phyloP scores from a whole-genome alignment of 2,888 invertebrate genomes.

The Nematopogon swammerdamellus region DNA sequence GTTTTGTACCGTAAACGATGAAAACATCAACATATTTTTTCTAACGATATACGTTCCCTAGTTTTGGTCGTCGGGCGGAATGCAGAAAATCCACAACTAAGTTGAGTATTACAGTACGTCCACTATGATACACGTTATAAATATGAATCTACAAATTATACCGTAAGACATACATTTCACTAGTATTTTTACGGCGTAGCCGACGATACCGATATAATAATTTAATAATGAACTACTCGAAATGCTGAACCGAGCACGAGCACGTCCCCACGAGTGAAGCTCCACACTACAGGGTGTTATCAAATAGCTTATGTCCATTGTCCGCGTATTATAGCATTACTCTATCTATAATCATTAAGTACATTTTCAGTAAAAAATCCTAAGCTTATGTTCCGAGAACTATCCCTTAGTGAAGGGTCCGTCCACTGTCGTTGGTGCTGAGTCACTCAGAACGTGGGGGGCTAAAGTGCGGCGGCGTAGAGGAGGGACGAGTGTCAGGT shows the following conservation, averaged over 20 bases:
- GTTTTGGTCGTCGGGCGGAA: slow-evolving; percentile 58
- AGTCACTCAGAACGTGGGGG: slow-evolving; percentile 19
- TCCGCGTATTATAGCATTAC: neutral
- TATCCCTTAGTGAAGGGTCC: neutral
- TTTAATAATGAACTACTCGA: neutral
- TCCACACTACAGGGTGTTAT: too few species aligned
- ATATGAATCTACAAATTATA: neutral
- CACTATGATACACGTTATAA: slow-evolving; percentile 25
- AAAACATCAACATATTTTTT: slow-evolving; percentile 21
- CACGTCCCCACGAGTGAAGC: too few species aligned
- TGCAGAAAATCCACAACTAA: slow-evolving; percentile 58
- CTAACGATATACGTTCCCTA: slow-evolving; percentile 41
- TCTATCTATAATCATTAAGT: neutral
- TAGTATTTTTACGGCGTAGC: neutral
- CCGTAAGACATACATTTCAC: neutral
- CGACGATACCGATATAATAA: neutral
- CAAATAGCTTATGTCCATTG: neutral
- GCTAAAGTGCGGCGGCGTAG: neutral
- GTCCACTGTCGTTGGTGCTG: too few species aligned
- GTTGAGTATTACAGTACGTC: slow-evolving; percentile 44
- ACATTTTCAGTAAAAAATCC: neutral
- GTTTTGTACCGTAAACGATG: slow-evolving; percentile 15
- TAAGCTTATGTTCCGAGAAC: neutral
- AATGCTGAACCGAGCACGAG: neutral
- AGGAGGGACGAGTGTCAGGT: slow-evolving; percentile 31